Evolutionary conservation across 1,140 invertebrate species (phyloP), one percentile per base, ranked within the genome.

Genomic region (Mya arenaria): DNA sequence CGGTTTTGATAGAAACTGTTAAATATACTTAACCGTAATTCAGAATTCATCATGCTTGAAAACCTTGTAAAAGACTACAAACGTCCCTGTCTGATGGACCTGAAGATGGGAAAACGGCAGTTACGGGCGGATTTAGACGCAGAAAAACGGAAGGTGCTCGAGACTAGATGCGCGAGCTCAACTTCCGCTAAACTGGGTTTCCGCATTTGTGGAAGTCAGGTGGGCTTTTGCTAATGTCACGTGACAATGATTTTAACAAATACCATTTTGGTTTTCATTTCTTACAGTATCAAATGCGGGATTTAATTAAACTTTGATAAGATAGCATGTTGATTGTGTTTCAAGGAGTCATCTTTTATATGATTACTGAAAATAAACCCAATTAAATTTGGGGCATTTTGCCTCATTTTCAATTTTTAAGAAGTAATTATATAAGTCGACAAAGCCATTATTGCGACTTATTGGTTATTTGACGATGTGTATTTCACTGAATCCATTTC

Each of bases 71-170:
- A 95, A 34, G 95, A 95, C 83, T 98, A 96, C 92, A 94, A 94
- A 41, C 95, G 89, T 71, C 94, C 94, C 0, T 95, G 94, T 86
- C 92, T 95, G 86, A 94, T 98, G 85, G 97, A 98, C 91, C 93
- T 98, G 84, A 98, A 98, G 94, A 98, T 98, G 97, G 97, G 97
- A 44, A 98, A 96, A 39, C 94, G 97, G 58, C 97, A 98, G 90
- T 97, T 98, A 90, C 97, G 97, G 17, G 97, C 98, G 91, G 97
- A 98, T 92, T 97, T 97, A 1, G 95, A 96, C 15, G 96, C 96
- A 0, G 96, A 97, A 90, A 98, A 98, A 92, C 94, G 95, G 68
- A 95, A 94, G 85, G 96, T 97, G 90, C 97, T 98, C 93, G 97
- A 97, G 91, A 96, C 96, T 52, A 98, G 98, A 92, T 98, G 97